phyloP scores from a whole-genome alignment of 2,113 vertebrate species.

The Catharus bicknelli region DNA sequence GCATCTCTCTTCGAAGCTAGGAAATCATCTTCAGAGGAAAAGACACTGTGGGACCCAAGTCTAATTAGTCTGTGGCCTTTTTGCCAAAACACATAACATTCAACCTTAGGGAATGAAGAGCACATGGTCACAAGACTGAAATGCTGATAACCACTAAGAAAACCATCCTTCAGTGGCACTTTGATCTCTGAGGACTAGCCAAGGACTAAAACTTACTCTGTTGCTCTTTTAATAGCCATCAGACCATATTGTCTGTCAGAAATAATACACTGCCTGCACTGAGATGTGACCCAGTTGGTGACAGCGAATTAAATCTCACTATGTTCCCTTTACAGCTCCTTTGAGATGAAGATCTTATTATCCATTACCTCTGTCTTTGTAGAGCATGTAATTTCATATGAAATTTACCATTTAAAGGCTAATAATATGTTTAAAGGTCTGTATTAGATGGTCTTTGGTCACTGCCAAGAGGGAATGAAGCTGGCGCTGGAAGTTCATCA shows the following conservation, averaged over 20 bases:
- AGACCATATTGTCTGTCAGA: slow-evolving; percentile 26
- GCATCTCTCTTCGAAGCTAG: background rate
- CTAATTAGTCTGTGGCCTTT: background rate
- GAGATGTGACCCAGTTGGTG: slow-evolving; percentile 26
- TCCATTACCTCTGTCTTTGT: background rate
- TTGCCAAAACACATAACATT: background rate
- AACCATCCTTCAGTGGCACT: background rate
- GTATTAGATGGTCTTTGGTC: background rate
- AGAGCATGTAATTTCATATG: background rate
- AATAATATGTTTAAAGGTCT: background rate
- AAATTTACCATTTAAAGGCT: slow-evolving; percentile 8
- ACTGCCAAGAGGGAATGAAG: background rate
- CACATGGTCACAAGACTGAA: background rate
- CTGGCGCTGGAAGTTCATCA: background rate
- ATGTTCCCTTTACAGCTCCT: background rate
- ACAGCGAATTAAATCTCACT: background rate
- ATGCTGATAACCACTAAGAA: background rate
- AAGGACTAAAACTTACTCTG: background rate
- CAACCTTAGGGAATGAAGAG: background rate
- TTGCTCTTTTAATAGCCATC: slow-evolving; percentile 7
- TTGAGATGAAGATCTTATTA: slow-evolving; percentile 16
- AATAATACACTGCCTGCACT: background rate
- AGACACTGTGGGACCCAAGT: background rate
- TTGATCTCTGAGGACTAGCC: background rate
- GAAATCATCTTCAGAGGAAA: background rate